Conservation (phyloP, 2,888 invertebrate species). For the Scaptomyza flava region DNA sequence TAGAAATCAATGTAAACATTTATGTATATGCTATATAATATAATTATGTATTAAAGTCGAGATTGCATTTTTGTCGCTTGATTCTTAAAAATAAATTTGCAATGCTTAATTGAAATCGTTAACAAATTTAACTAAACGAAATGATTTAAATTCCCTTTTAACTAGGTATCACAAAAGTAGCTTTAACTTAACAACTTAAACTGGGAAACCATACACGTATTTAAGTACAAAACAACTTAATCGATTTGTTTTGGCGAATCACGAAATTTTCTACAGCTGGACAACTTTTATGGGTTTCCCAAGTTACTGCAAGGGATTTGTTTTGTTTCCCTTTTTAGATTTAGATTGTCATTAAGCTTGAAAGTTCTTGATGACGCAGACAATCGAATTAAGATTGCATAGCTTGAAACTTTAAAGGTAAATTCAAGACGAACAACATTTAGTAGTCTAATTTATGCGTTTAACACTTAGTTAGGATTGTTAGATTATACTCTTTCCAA, state of each 20-base stretch:
- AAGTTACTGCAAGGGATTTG: constrained; percentile 19
- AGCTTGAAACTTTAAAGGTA: constrained; percentile 27
- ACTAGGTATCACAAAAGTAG: constrained; percentile 77
- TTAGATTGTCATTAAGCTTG: constrained; percentile 72
- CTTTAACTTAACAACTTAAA: constrained; percentile 55
- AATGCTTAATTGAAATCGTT: constrained; percentile 38
- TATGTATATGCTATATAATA: constrained; percentile 30
- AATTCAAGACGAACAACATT: constrained; percentile 37
- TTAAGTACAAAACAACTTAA: constrained; percentile 44
- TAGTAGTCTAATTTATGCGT: constrained; percentile 26
- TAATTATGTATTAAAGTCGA: constrained; percentile 42
- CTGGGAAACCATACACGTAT: constrained; percentile 32
- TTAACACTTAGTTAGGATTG: constrained; percentile 18
- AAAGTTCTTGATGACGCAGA: constrained; percentile 59
- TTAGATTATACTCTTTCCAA: constrained; percentile 36
- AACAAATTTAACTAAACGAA: constrained; percentile 63
- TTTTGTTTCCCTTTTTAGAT: constrained; percentile 22
- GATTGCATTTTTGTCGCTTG: constrained; percentile 53
- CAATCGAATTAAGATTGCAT: constrained; percentile 51
- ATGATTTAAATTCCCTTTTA: constrained; percentile 45
- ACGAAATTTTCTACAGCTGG: constrained; percentile 38
- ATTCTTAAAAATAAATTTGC: constrained; percentile 40
- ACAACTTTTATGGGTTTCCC: constrained; percentile 28
- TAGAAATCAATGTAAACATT: constrained; percentile 63
- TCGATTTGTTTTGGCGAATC: constrained; percentile 36